Base-by-base conservation (phyloP, 2,888 invertebrate genomes). In the Selenia dentaria region DNA sequence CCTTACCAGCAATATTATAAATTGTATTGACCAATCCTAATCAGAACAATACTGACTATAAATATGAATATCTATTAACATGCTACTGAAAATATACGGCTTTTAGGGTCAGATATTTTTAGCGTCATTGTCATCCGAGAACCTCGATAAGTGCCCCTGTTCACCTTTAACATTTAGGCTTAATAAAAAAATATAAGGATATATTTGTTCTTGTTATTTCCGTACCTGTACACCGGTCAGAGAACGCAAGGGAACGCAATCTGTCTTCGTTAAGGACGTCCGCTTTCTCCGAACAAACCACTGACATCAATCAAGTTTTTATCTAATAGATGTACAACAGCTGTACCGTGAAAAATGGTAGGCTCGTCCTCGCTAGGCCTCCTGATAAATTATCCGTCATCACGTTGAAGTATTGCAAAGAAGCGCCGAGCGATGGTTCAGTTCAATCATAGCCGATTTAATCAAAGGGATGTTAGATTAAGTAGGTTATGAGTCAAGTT, bases 261-360 rank as follows among this genome's bases (percentile, higher is more conserved):
- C 62, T 64, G 67, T 83, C 83, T 83, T 84, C 80, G 83, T 83
- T 83, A 79, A 67, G 57, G 53, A 60, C 55, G 57, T 62, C 57
- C 60, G 61, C 57, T 61, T 64, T 67, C 70, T 67, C 59, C 57
- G 59, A 57, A 57, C 64, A 61, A 67, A 59, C 71, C 68, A 65
- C 65, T 65, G 66, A 68, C 79, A 80, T 82, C 73, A 73, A 74
- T 81, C 79, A 82, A 67, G 57, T 66, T 70, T 70, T 66, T 66
- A 61, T n/a, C n/a, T n/a, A n/a, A n/a, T 62, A 64, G 59, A 62
- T 59, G 51, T 57, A 64, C 64, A n/a, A n/a, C n/a, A 64, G 62
- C 62, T 62, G 64, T 59, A 55, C 51, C 52, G 48, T 74, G 71
- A 74, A 68, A 70, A 78, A 78, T 71, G 63, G 57, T 58, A 59